Conservation (phyloP, 2,797 vertebrate genomes). For the Rousettus madagascariensis region DNA sequence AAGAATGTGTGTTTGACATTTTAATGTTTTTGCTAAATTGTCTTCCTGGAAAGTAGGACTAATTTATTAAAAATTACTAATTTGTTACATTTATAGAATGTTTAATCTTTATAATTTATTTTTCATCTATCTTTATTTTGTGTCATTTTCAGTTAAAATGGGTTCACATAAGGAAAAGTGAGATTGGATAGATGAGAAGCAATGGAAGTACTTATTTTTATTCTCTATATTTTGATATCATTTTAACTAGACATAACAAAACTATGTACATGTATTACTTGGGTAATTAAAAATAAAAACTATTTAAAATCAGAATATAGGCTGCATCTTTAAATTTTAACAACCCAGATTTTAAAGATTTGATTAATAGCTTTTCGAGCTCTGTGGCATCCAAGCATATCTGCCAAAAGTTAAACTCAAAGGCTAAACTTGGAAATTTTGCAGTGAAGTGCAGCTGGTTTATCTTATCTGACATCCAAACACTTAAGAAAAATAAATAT, state of each 20-base stretch:
- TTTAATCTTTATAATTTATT: neutral
- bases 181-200: neutral
- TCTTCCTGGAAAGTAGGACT: neutral
- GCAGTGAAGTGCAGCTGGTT: neutral
- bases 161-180: neutral
- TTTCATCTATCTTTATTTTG: neutral
- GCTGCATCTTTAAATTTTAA: slow-evolving; percentile 28
- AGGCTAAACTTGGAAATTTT: slow-evolving; percentile 19
- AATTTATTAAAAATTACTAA: neutral
- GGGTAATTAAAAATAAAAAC: slow-evolving; percentile 1
- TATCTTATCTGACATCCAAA: slow-evolving; percentile 21
- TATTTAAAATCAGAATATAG: neutral
- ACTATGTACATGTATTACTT: neutral
- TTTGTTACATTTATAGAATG: neutral
- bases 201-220: neutral
- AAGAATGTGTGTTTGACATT: neutral
- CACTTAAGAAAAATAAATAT: slow-evolving; percentile 5
- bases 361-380: neutral
- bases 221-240: neutral
- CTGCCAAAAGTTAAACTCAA: neutral
- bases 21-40: neutral
- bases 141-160: neutral
- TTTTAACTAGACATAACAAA: neutral
- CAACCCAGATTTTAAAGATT: neutral
- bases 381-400: neutral